Percentiles rank a stretch among this genome's conserved stretches.
These are phyloP conservation scores for Pristis pectinata DNA, from an alignment of 2,797 vertebrate species.

Conservation along the genomic window DNA sequence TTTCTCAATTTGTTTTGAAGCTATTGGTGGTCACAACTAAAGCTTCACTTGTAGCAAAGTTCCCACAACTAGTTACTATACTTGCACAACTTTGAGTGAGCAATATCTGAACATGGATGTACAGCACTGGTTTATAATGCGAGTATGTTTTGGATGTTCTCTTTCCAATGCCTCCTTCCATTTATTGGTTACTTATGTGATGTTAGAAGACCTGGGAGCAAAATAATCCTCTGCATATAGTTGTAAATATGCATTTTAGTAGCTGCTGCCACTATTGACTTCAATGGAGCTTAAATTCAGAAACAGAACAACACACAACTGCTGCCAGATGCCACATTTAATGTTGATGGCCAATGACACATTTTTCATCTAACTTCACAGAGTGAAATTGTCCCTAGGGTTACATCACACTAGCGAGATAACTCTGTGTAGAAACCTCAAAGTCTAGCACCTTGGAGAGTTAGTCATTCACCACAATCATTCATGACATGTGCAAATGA, in stretches of 20 bases:
- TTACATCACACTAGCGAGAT: neutral
- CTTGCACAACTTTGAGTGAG: neutral
- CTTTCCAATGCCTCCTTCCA: neutral
- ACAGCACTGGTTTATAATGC: neutral
- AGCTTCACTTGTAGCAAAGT: neutral
- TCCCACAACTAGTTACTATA: too few relatives aligned
- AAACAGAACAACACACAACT: too few relatives aligned
- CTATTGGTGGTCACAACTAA: too few relatives aligned
- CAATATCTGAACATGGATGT: neutral
- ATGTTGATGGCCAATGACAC: too few relatives aligned
- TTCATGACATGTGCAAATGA: neutral
- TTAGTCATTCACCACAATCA: neutral
- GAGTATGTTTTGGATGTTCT: neutral
- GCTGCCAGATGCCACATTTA: too few relatives aligned
- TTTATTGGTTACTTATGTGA: neutral
- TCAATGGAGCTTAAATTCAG: too few relatives aligned
- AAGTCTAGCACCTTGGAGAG: neutral
- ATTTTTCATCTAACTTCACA: neutral
- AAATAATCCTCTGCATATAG: too few relatives aligned
- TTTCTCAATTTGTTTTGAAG: conserved; percentile 40
- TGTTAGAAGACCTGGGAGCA: neutral
- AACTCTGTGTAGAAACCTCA: neutral
- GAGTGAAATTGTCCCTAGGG: neutral
- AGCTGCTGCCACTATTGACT: too few relatives aligned
- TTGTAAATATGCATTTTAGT: too few relatives aligned